Percentiles rank a stretch among this genome's conserved stretches.
Conservation (phyloP, 2,113 vertebrate species). For the Donacobius atricapilla region DNA sequence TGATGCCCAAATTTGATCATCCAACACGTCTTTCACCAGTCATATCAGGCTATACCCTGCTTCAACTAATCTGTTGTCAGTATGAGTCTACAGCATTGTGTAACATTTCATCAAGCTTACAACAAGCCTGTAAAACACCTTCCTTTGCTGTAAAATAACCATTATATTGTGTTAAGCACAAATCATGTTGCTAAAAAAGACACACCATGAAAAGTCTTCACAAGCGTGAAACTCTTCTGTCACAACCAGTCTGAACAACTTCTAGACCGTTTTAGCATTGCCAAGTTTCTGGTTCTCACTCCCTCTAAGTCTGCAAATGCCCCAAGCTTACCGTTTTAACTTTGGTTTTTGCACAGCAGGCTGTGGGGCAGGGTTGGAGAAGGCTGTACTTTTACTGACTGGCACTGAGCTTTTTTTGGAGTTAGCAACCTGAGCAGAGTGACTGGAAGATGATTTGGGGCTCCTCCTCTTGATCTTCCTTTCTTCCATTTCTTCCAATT, state of each 20-base stretch:
- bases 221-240: not conserved
- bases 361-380: slow-evolving; percentile 77
- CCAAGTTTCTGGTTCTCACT: not conserved
- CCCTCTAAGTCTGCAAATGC: not conserved
- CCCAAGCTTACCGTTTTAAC: slow-evolving; percentile 79
- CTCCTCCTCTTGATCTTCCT: slow-evolving; percentile 90
- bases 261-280: not conserved
- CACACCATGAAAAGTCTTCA: not conserved
- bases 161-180: not conserved
- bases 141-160: not conserved
- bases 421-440: slow-evolving; percentile 73
- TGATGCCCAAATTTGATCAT: not conserved
- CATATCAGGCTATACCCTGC: not conserved
- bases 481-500: slow-evolving; percentile 84
- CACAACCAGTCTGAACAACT: not conserved
- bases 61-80: not conserved
- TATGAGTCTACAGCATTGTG: not conserved
- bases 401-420: slow-evolving; percentile 78
- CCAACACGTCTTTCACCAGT: not conserved
- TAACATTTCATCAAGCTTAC: not conserved
- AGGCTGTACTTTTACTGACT: slow-evolving; percentile 78
- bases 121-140: not conserved
- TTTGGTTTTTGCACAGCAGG: slow-evolving; percentile 82
- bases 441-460: slow-evolving; percentile 81
- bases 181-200: not conserved